Evolutionary conservation across 2,888 invertebrate genomes (phyloP), one percentile per base, ranked within the genome.

Genomic region (Amaurobius ferox): DNA sequence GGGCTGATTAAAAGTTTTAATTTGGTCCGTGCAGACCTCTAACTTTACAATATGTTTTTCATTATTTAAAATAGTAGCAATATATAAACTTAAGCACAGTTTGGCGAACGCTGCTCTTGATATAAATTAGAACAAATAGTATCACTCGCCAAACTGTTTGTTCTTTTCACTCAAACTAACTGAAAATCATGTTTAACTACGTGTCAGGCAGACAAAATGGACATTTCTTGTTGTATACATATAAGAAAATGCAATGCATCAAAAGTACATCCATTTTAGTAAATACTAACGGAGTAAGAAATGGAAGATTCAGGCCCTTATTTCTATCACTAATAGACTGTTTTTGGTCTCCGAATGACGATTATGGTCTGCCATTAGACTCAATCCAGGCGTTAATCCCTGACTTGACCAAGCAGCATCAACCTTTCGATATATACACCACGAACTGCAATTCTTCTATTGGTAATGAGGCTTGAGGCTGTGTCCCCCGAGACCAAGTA

Each of bases 321-420:
- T 70, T 70, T 70, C 44, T 70, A 68, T 70, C 30, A n/a, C 32
- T 32, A 32, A 73, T 73, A 67, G 72, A 73, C 73, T 48, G 72
- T 30, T 66, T 16, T 28, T 40, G 61, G 68, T 68, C 80, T 76
- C 70, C 26, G 13, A 67, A 70, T 35, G 68, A 62, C 81, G 81
- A 83, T 83, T 76, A 83, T 76, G 67, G 32, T 35, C 62, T 55
- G 70, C 70, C 76, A 81, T 81, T 76, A 74, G 70, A 48, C 70
- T 64, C 70, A 83, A 76, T 83, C 76, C 76, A 83, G 73, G 81
- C 76, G 64, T 74, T 83, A 83, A 83, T 83, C 81, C 76, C 30
- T 32, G 76, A 76, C 62, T 81, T 81, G 81, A 81, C 70, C 76
- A 67, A 70, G 39, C 39, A 68, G 28, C 81, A 67, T 66, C 74